A percentile compares a stretch with the other conserved stretches of the same genome.
Evolutionary conservation across 2,888 invertebrate species (phyloP).

Genomic region (Athetis lepigone): DNA sequence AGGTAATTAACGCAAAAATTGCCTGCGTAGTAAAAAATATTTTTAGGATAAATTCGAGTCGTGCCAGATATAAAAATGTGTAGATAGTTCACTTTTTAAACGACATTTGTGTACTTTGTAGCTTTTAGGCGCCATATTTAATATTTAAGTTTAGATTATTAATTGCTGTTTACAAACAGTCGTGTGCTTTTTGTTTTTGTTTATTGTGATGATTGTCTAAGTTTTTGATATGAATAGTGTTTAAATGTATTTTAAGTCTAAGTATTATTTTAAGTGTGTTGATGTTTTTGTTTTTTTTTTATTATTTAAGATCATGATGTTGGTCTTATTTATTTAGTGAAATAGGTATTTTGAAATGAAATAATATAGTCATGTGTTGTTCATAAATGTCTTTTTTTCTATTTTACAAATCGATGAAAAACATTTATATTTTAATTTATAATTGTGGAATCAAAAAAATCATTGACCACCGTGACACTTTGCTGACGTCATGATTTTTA

Average conservation of each 20-base stretch:
- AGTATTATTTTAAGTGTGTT: slow-evolving; percentile 4
- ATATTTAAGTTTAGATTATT: neutral
- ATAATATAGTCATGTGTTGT: no score
- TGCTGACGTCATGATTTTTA: neutral
- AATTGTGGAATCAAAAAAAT: neutral
- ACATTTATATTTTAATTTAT: neutral
- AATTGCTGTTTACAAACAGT: neutral
- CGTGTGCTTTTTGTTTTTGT: neutral
- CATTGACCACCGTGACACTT: no score
- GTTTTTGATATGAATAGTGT: neutral
- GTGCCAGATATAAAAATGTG: slow-evolving; percentile 23
- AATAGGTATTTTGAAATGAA: no score
- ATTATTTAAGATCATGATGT: no score
- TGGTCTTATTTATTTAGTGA: no score
- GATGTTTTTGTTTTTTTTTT: no score
- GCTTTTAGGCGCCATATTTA: neutral
- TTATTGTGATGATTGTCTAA: neutral
- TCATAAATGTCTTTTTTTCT: slow-evolving; percentile 34
- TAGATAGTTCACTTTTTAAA: slow-evolving; percentile 29
- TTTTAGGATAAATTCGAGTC: slow-evolving; percentile 1
- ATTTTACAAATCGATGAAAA: slow-evolving; percentile 10
- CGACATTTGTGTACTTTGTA: slow-evolving; percentile 21
- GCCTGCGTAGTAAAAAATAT: slow-evolving; percentile 38
- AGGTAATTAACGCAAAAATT: slow-evolving; percentile 37
- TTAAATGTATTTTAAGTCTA: neutral